Percentiles rank a stretch among this genome's conserved stretches.
Conservation (phyloP, 2,113 vertebrate species). For the Alexandromys fortis region DNA sequence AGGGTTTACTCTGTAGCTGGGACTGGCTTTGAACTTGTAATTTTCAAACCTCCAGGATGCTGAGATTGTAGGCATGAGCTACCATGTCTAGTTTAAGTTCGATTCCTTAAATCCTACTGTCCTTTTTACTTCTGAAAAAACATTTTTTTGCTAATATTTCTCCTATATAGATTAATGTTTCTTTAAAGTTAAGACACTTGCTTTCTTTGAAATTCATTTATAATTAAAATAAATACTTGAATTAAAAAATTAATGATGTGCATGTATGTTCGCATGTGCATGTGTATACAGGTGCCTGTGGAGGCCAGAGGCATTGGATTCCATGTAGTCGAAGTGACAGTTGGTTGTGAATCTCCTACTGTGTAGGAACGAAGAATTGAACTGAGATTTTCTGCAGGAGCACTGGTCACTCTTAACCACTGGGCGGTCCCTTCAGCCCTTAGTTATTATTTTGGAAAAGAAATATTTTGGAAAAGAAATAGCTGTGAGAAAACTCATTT, state of each 20-base stretch:
- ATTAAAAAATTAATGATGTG: background rate
- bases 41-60: background rate
- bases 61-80: background rate
- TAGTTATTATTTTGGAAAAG: background rate
- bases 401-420: background rate
- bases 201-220: slow-evolving; percentile 30
- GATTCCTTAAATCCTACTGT: background rate
- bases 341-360: background rate
- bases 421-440: background rate
- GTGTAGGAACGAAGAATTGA: background rate
- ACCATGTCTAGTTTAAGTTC: background rate
- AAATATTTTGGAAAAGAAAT: background rate
- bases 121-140: background rate
- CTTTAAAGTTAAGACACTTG: background rate
- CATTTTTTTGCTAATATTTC: background rate
- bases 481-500: background rate
- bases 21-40: background rate
- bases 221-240: background rate
- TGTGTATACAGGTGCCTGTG: background rate
- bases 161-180: background rate
- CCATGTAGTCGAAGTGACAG: background rate
- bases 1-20: background rate
- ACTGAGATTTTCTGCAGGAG: background rate
- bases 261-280: background rate
- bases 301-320: background rate